Evolutionary conservation across 2,888 invertebrate species (phyloP), one percentile per base, ranked within the genome.

Genomic region (Heliconius charithonia): DNA sequence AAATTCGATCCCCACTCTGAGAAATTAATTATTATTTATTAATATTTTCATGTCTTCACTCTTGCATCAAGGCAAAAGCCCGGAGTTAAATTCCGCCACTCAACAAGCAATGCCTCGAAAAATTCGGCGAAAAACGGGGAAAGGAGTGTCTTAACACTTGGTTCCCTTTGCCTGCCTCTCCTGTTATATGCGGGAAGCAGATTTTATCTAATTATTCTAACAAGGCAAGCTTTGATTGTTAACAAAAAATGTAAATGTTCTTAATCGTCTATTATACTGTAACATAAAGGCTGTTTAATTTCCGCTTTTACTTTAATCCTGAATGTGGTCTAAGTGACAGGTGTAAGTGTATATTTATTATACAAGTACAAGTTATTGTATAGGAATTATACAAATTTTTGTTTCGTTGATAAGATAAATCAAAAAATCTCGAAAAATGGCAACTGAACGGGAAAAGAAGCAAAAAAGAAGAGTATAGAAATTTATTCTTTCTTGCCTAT

Each of bases 251-350:
- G 6, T 37, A 29, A 25, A 25, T 4, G 4, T 7, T 59, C 32
- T 37, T n/a, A 56, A 62, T 32, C 6, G 37, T 13, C 62, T 25
- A 73, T 59, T 73, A 37, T 41, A 37, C 37, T 62, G 19, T 25
- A 41, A 74, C 63, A 45, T 41, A n/a, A 74, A 62, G 25, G 37
- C 16, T 41, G 74, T 63, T 63, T 74, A 74, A 74, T 74, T 74
- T 74, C 74, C 74, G 62, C 25, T 63, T 62, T 41, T 63, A 10
- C 59, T 74, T 41, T 37, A 62, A 74, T 74, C 41, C 37, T 19
- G 9, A 27, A 22, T 22, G 9, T 62, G 63, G 62, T 27, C 4
- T 19, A 74, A 74, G 41, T 63, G 4, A 74, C 25, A 62, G 45
- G 62, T 10, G 41, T 10, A 16, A 7, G 16, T 16, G n/a, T 63